phyloP scores from a whole-genome alignment of 2,113 vertebrate species.

The Pangasianodon hypophthalmus region DNA sequence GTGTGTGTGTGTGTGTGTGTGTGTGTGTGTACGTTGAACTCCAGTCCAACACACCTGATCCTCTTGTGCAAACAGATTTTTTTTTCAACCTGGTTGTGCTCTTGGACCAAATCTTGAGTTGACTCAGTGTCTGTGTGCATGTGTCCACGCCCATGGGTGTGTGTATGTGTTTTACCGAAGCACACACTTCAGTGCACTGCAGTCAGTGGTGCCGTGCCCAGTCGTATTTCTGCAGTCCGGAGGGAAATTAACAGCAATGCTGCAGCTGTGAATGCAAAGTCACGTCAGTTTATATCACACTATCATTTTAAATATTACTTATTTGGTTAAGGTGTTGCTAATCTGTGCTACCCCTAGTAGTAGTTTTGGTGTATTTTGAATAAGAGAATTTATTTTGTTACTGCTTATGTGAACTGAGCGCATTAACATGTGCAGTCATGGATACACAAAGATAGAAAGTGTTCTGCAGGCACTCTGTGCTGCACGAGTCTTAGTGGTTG shows the following conservation, averaged over 20 bases:
- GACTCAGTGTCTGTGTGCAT: background rate
- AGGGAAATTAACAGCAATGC: background rate
- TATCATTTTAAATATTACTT: background rate
- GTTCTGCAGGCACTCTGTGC: background rate
- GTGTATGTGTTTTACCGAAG: conserved; percentile 18
- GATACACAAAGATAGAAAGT: background rate
- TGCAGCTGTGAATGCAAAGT: background rate
- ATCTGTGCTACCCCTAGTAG: background rate
- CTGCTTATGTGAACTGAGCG: background rate
- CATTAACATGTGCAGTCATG: background rate
- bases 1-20: background rate
- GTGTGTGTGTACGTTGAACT: conserved; percentile 28
- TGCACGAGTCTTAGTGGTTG: background rate
- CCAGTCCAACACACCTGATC: conserved; percentile 17
- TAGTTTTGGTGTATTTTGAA: background rate
- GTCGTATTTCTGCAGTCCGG: background rate
- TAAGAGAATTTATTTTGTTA: background rate
- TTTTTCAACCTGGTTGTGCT: background rate
- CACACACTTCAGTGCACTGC: background rate
- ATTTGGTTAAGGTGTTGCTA: background rate
- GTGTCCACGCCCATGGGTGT: background rate
- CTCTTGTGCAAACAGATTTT: conserved; percentile 29
- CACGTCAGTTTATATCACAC: background rate
- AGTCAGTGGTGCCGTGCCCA: background rate
- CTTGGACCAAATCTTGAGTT: conserved; percentile 15